phyloP scores from a whole-genome alignment of 1,140 invertebrate genomes.

The Acromyrmex heyeri region DNA sequence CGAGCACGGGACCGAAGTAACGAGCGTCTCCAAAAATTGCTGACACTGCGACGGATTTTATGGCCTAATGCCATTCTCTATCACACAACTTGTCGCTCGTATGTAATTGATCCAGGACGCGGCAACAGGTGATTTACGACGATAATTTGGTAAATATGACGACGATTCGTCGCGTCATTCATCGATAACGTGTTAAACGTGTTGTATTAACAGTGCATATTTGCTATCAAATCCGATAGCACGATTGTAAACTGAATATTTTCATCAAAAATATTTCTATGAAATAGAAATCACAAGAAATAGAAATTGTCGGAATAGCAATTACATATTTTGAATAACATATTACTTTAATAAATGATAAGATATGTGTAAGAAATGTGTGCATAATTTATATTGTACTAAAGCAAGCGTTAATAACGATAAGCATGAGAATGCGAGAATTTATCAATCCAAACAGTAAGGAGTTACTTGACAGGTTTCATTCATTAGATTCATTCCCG shows the following conservation, averaged over 20 bases:
- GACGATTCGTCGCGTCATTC: constrained; percentile 35
- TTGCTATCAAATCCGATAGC: background rate
- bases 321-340: background rate
- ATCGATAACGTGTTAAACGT: constrained; percentile 41
- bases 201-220: background rate
- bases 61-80: constrained; percentile 28
- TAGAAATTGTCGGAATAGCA: background rate
- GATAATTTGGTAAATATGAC: constrained; percentile 61
- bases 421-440: background rate
- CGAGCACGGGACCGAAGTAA: constrained; percentile 1
- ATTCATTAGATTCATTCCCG: constrained; percentile 15
- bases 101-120: constrained; percentile 45
- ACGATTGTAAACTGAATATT: background rate
- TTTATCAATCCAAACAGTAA: background rate
- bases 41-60: constrained; percentile 41
- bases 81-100: constrained; percentile 51
- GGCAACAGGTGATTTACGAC: constrained; percentile 70
- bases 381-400: background rate
- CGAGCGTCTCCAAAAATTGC: constrained; percentile 50
- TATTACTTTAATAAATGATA: background rate
- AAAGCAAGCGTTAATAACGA: background rate
- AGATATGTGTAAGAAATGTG: background rate
- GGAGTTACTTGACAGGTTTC: background rate
- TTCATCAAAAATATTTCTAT: background rate
- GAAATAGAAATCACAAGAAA: background rate